Evolutionary conservation across 2,113 vertebrate genomes (phyloP), one percentile per base, ranked within the genome.

Genomic region (Fregetta grallaria): DNA sequence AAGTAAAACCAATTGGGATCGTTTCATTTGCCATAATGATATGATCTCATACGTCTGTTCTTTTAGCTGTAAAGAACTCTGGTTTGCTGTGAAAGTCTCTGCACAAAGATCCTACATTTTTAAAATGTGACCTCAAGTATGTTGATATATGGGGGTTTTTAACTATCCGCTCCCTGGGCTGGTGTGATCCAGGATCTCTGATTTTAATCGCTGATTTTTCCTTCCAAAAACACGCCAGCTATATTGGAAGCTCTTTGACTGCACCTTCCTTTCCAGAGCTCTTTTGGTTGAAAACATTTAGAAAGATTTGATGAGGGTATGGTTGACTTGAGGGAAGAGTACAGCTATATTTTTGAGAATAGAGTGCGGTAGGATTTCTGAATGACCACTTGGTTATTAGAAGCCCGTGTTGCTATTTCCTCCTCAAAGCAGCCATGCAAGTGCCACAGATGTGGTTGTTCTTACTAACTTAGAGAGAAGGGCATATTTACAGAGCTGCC

Each of bases 71-170:
- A 81, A 77, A 32, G 80, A 77, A 17, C 21, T 83, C 30, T 47
- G 11, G 3, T 86, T 75, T 81, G 17, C 78, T 82, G 38, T 82
- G 61, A 78, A 72, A 75, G 7, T 47, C 27, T 22, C 25, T 76
- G 45, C 49, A 86, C 12, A 21, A 36, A 86, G 34, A 34, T 47
- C 7, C 53, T 83, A 22, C 2, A 18, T 79, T 84, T 91, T 59
- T 26, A 25, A 88, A 79, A 78, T 52, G 21, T 61, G 20, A 45
- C 10, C 6, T 13, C 16, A 49, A 18, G 13, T 56, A 34, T 58
- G 9, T 9, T 65, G 13, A 20, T 65, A 32, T 0, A 1, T 65
- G 14, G 9, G 15, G 0, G 1, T 0, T 6, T 45, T 67, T 56
- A 67, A 44, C 22, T 86, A 1, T 74, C 18, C 9, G 3, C 23